These are phyloP conservation scores for Ailurus styani DNA, from an alignment of 2,113 vertebrate species.

Conservation along the genomic window DNA sequence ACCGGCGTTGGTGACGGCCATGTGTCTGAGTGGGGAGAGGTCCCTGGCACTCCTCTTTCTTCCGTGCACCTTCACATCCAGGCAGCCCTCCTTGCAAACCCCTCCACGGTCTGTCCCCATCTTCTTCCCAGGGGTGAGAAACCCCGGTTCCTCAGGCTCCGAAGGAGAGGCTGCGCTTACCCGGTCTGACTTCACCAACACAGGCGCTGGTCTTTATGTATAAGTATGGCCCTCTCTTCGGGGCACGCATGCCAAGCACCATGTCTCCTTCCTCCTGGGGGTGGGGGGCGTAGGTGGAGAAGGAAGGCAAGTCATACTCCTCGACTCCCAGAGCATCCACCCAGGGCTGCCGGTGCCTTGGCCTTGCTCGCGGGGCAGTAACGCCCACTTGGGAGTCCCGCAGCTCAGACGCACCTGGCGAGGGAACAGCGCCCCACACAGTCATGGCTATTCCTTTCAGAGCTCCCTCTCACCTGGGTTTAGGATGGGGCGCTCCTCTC, in stretches of 20 bases:
- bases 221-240: too few relatives aligned
- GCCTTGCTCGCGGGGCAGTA: neutral
- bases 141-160: neutral
- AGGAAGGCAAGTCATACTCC: neutral
- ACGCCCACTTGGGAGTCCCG: neutral
- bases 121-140: neutral
- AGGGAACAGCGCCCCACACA: neutral
- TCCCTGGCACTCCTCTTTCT: too few relatives aligned
- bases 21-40: neutral
- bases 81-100: neutral
- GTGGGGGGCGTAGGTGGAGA: too few relatives aligned
- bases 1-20: too few relatives aligned
- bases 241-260: neutral
- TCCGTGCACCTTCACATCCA: neutral
- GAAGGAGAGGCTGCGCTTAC: neutral
- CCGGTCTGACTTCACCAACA: neutral
- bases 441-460: too few relatives aligned
- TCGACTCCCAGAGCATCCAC: neutral
- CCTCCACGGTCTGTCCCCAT: rapidly evolving
- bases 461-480: neutral
- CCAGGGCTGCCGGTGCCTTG: neutral
- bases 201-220: neutral
- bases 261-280: neutral
- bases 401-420: neutral
- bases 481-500: neutral